Conservation (phyloP, 2,113 vertebrate species). For the Pithys albifrons region DNA sequence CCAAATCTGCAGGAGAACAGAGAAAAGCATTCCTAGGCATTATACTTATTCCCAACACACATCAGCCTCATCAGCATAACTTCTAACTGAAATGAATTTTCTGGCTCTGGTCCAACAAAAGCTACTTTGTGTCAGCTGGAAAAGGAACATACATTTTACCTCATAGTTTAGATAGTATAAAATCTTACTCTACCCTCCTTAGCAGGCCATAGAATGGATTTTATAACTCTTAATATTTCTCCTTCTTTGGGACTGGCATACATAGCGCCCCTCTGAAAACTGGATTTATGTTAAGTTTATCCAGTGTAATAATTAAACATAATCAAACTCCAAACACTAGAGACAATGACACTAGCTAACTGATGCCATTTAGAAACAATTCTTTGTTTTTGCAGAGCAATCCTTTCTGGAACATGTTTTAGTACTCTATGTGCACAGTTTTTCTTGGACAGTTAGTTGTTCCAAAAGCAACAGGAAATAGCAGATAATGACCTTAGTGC, state of each 20-base stretch:
- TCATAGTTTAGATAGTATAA: neutral
- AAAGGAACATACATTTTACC: neutral
- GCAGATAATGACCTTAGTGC: constrained; percentile 53
- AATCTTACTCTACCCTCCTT: neutral
- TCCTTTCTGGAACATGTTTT: constrained; percentile 43
- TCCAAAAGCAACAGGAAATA: constrained; percentile 74
- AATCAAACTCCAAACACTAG: neutral
- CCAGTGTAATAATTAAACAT: neutral
- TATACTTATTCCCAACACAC: neutral
- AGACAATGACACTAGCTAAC: neutral
- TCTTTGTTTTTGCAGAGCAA: constrained; percentile 19
- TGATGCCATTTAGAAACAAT: neutral
- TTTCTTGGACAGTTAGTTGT: constrained; percentile 34
- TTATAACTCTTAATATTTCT: neutral
- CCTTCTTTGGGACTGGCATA: neutral
- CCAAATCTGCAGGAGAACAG: constrained; percentile 75
- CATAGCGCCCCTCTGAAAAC: neutral
- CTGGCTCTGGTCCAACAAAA: neutral
- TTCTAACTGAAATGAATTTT: neutral
- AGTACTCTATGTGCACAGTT: constrained; percentile 6
- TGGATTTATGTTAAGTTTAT: neutral
- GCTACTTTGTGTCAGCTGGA: neutral
- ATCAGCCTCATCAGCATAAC: neutral
- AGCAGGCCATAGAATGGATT: neutral
- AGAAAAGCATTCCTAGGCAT: neutral